Base-by-base conservation (phyloP, 35 echinoderm and acorn worm genomes). In the Eucidaris tribuloides region DNA sequence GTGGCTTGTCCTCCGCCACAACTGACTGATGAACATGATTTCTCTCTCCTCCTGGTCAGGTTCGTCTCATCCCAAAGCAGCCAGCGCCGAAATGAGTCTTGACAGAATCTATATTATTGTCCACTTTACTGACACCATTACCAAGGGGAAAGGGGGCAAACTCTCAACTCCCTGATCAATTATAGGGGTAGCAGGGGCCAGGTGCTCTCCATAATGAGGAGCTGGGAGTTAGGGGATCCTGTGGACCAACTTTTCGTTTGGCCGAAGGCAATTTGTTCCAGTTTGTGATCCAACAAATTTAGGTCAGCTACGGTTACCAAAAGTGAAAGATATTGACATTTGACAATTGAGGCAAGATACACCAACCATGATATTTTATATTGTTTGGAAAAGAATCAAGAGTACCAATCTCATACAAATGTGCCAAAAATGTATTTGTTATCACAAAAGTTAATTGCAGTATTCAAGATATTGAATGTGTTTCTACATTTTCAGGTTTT, bases 91-190 rank as follows among this genome's bases (percentile, higher is more conserved):
- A 44, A 74, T 74, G n/a, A 42, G 9, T 74, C 44, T 33, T 74
- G 68, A 74, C 68, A 74, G 68, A 74, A 74, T 44, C 68, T 35
- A 44, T 74, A 74, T 74, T 74, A 41, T 25, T 20, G 68, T 74
- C 37, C 34, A 38, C 68, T 74, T 25, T 40, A 74, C 68, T 14
- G 36, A 27, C 37, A 74, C 68, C 68, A 74, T 24, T 44, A 44
- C 68, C 68, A 33, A 42, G 68, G 41, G 68, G 44, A 5, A 11
- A 14, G 25, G 68, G 41, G 68, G 44, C 20, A 11, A 14, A 44
- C 35, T 42, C 61, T 34, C 37, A n/a, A 44, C 68, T 74, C 68
- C 68, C 68, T 32, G 35, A 41, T 22, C 68, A 74, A 74, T 74
- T 74, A 74, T 22, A 22, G 68, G 24, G 68, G 22, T 28, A 31